Conservation (phyloP, 2,113 vertebrate genomes). For the Dunckerocampus dactyliophorus region DNA sequence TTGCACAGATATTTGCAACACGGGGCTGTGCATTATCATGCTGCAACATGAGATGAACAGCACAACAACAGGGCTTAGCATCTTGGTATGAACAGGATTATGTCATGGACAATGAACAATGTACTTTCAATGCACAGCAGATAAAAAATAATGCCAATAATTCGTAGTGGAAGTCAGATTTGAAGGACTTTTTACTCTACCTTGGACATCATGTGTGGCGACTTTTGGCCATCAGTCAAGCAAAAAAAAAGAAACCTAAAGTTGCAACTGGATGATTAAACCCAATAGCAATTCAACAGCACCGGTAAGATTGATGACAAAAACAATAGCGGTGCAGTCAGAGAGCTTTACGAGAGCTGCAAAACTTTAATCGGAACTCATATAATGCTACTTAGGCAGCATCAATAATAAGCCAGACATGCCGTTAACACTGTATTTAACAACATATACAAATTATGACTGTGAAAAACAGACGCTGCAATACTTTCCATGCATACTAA, state of each 20-base stretch:
- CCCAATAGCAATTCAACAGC: conserved; percentile 7
- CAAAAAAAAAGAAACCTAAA: not conserved
- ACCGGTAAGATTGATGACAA: conserved; percentile 5
- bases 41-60: no score
- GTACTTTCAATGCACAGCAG: conserved; percentile 5
- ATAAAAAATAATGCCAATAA: conserved; percentile 21
- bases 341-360: not conserved
- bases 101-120: no score
- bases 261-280: conserved; percentile 5
- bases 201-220: conserved; percentile 9
- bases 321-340: conserved; percentile 7
- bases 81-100: no score
- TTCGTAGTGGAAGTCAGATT: conserved; percentile 14
- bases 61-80: no score
- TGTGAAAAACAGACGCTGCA: no score
- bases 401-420: conserved; percentile 1
- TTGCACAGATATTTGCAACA: no score
- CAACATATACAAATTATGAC: no score
- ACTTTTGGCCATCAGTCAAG: conserved; percentile 1
- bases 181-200: conserved; percentile 4
- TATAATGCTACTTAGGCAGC: conserved; percentile 5
- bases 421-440: not conserved
- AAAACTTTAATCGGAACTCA: conserved; percentile 3
- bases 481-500: no score
- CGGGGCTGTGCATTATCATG: no score